Conservation (phyloP, 2,797 vertebrate genomes). For the Gouania willdenowi region DNA sequence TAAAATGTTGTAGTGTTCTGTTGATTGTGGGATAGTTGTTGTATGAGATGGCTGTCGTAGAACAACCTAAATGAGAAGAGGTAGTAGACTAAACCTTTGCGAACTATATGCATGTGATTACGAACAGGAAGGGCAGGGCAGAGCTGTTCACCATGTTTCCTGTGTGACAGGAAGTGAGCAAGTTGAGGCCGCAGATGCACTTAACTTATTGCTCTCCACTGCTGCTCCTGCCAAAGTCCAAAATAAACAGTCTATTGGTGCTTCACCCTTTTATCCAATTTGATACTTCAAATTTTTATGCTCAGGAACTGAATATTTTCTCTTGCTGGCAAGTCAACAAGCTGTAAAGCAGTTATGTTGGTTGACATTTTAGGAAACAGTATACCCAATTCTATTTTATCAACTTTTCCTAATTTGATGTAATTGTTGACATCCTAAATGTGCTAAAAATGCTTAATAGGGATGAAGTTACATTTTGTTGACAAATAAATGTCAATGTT, state of each 20-base stretch:
- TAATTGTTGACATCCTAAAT: no score
- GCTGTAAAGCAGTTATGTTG: no score
- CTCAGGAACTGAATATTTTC: not conserved
- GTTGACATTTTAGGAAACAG: no score
- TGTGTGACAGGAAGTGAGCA: constrained; percentile 71
- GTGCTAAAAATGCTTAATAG: no score
- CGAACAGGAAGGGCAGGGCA: constrained; percentile 69
- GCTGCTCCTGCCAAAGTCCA: constrained; percentile 36
- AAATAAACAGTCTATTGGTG: constrained; percentile 36
- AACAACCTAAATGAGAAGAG: constrained; percentile 1
- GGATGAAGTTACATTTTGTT: no score
- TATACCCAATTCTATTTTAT: no score
- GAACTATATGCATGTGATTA: not conserved
- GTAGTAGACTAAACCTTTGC: not conserved
- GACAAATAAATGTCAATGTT: no score
- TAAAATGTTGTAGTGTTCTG: not conserved
- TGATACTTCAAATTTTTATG: constrained; percentile 1
- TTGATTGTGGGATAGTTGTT: not conserved
- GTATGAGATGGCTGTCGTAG: not conserved
- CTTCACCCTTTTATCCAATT: constrained; percentile 21
- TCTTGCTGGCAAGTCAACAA: not conserved
- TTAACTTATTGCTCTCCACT: constrained; percentile 46
- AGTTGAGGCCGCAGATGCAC: constrained; percentile 52
- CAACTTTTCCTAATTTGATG: no score
- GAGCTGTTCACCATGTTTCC: constrained; percentile 57